Conservation (phyloP, 2,888 invertebrate genomes). For the Drosophila melanosoma region DNA sequence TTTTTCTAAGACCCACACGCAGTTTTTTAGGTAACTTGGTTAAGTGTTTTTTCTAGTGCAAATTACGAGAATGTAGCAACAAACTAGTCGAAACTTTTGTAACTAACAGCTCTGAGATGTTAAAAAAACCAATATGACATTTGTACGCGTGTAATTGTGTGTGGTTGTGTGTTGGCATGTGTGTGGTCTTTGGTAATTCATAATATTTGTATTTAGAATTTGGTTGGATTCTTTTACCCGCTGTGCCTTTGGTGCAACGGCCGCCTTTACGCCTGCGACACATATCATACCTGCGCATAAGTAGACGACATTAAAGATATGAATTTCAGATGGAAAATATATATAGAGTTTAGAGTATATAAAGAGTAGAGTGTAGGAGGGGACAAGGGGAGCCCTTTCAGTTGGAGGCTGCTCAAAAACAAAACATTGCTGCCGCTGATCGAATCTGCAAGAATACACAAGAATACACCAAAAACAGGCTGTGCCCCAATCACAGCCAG, state of each 20-base stretch:
- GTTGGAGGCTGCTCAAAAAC: slow-evolving; percentile 31
- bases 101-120: slow-evolving; percentile 41
- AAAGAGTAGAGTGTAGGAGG: slow-evolving; percentile 3
- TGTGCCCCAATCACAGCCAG: not conserved
- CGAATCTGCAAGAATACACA: slow-evolving; percentile 63
- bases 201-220: slow-evolving; percentile 18
- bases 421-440: slow-evolving; percentile 51
- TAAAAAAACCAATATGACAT: slow-evolving; percentile 65
- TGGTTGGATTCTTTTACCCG: slow-evolving; percentile 90
- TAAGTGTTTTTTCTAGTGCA: slow-evolving; percentile 63
- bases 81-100: slow-evolving; percentile 50
- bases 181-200: slow-evolving; percentile 48
- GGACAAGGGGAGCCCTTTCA: slow-evolving; percentile 13
- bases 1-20: slow-evolving; percentile 68
- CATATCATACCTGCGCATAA: slow-evolving; percentile 95
- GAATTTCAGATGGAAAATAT: slow-evolving; percentile 33
- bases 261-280: slow-evolving; percentile 98
- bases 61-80: slow-evolving; percentile 58
- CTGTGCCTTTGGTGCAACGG: slow-evolving; percentile 98
- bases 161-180: slow-evolving; percentile 31
- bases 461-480: slow-evolving; percentile 38
- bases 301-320: slow-evolving; percentile 56
- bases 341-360: slow-evolving; percentile 11
- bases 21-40: slow-evolving; percentile 60
- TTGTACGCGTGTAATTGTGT: slow-evolving; percentile 39